Percentiles rank a stretch among this genome's conserved stretches.
phyloP scores from a whole-genome alignment of 1,140 invertebrate species.

The Lordiphosa collinella region DNA sequence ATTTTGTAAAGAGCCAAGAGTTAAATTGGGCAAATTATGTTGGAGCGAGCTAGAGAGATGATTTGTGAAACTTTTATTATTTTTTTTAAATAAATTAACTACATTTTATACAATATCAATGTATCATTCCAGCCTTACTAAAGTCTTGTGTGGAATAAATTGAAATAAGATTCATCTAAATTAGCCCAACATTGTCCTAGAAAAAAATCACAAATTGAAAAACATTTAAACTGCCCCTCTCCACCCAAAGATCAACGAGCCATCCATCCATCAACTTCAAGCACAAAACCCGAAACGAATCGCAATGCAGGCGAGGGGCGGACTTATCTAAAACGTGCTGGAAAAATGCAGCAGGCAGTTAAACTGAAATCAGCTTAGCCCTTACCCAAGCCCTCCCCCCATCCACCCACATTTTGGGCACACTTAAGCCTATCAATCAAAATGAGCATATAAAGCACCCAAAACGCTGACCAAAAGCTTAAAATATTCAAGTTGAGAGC shows the following conservation, averaged over 20 bases:
- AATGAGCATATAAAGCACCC: constrained; percentile 46
- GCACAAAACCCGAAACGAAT: constrained; percentile 22
- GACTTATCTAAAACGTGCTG: constrained; percentile 33
- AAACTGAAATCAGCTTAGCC: constrained; percentile 42
- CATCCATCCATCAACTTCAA: constrained; percentile 48
- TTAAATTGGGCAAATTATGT: too few relatives aligned
- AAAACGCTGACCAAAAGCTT: constrained; percentile 47
- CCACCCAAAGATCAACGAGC: constrained; percentile 9
- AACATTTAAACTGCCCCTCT: neutral
- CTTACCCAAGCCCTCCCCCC: constrained; percentile 8
- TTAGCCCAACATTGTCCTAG: too few relatives aligned
- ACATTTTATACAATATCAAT: too few relatives aligned
- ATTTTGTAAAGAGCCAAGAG: too few relatives aligned
- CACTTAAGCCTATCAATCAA: constrained; percentile 65
- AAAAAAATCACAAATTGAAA: constrained; percentile 8
- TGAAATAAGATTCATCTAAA: too few relatives aligned
- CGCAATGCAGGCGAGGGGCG: constrained; percentile 26
- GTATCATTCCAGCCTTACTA: too few relatives aligned
- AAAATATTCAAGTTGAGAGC: constrained; percentile 52
- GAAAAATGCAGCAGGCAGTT: constrained; percentile 30
- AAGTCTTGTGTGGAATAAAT: too few relatives aligned
- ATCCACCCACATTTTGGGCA: constrained; percentile 3
- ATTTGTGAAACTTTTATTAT: too few relatives aligned
- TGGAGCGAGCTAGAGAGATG: neutral
- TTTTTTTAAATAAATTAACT: too few relatives aligned